A percentile compares a stretch with the other conserved stretches of the same genome.
phyloP scores from a whole-genome alignment of 2,113 vertebrate genomes.

The Sander vitreus region DNA sequence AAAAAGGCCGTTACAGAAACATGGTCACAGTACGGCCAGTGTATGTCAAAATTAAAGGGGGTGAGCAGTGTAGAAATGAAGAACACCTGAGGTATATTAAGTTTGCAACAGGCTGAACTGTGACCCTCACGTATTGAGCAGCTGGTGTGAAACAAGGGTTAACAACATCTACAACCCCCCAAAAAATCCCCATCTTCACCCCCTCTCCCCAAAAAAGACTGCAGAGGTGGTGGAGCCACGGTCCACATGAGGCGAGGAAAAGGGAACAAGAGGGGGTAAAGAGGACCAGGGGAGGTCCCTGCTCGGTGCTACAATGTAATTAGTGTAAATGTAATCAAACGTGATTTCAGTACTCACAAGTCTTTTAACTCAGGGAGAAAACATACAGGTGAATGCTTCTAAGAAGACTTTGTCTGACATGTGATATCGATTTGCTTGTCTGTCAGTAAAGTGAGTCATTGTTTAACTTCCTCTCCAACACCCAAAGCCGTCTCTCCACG shows the following conservation, averaged over 20 bases:
- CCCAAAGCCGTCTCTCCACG: conserved; percentile 65
- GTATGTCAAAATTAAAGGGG: conserved; percentile 46
- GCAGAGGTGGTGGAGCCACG: conserved; percentile 27
- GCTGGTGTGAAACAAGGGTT: conserved; percentile 87
- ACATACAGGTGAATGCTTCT: conserved; percentile 69
- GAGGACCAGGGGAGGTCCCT: conserved; percentile 28
- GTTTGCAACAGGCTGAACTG: conserved; percentile 80
- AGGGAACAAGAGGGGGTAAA: conserved; percentile 37
- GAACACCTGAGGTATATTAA: conserved; percentile 84
- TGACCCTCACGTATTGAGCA: conserved; percentile 80
- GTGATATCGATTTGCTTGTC: conserved; percentile 84
- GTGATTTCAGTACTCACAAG: conserved; percentile 62
- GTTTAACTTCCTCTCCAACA: conserved; percentile 79
- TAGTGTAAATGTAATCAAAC: conserved; percentile 50
- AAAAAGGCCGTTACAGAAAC: conserved; percentile 50
- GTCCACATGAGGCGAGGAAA: conserved; percentile 56
- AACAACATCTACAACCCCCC: conserved; percentile 74
- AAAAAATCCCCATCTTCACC: conserved; percentile 39
- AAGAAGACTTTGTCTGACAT: conserved; percentile 71
- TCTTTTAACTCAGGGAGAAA: conserved; percentile 44
- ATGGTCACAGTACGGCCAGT: conserved; percentile 49
- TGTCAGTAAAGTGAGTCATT: conserved; percentile 79
- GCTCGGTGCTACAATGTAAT: conserved; percentile 42
- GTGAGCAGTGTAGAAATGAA: conserved; percentile 67
- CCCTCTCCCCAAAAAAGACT: conserved; percentile 28